These are phyloP conservation scores for Aegotheles bennettii DNA, from an alignment of 2,113 vertebrate genomes.

Conservation along the genomic window DNA sequence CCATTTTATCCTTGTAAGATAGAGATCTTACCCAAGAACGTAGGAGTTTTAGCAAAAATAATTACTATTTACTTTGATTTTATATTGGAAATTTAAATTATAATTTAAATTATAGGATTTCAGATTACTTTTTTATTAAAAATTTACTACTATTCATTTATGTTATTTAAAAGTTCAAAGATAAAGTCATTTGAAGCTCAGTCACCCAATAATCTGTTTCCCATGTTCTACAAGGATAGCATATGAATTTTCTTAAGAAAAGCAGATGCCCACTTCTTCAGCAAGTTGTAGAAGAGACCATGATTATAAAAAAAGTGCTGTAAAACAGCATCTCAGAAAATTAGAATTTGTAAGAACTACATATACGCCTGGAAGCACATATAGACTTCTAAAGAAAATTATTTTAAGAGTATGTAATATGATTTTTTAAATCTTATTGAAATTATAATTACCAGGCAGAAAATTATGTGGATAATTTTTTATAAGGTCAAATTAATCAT, in stretches of 20 bases:
- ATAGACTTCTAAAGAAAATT: background rate
- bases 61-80: background rate
- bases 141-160: background rate
- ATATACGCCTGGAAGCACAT: background rate
- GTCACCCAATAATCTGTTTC: background rate
- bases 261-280: background rate
- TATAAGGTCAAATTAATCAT: background rate
- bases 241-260: background rate
- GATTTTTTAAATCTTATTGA: background rate
- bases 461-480: background rate
- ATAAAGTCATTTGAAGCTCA: background rate
- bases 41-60: background rate
- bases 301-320: background rate
- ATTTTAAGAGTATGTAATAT: background rate
- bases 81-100: background rate
- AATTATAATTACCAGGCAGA: background rate
- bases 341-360: background rate
- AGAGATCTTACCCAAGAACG: background rate
- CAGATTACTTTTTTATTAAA: background rate
- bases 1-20: background rate
- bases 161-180: background rate
- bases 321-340: background rate
- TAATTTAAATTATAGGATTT: background rate
- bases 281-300: background rate
- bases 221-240: background rate